A percentile compares a stretch with the other conserved stretches of the same genome.
phyloP scores from a whole-genome alignment of 2,888 invertebrate species.

The Brachyopa scutellaris region DNA sequence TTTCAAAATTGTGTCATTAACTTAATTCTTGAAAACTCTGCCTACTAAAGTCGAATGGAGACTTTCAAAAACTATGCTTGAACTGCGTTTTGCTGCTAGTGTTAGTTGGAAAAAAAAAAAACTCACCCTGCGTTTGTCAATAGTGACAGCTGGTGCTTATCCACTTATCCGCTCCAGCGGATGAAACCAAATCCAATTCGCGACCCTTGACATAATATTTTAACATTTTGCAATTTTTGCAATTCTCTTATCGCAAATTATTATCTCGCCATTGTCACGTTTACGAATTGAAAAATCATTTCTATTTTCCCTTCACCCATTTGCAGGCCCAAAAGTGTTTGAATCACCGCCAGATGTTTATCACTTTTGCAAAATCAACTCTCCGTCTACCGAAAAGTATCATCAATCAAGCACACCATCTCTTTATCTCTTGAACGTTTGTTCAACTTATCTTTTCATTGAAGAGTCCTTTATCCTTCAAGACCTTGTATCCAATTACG shows the following conservation, averaged over 20 bases:
- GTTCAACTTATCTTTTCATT: not conserved
- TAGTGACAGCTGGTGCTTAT: too few species aligned
- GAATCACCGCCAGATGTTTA: constrained; percentile 57
- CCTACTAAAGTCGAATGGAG: too few species aligned
- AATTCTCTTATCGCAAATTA: constrained; percentile 48
- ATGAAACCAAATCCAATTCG: constrained; percentile 15
- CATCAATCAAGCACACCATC: constrained; percentile 38
- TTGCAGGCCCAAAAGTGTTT: constrained; percentile 15
- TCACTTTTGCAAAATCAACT: constrained; percentile 44
- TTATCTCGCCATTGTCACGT: constrained; percentile 61
- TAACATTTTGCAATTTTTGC: constrained; percentile 36
- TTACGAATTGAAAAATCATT: constrained; percentile 9
- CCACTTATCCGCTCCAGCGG: too few species aligned
- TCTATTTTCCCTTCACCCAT: not conserved
- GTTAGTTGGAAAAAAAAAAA: too few species aligned
- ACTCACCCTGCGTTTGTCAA: too few species aligned
- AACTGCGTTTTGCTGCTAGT: too few species aligned
- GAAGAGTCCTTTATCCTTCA: constrained; percentile 22
- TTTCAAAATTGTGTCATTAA: too few species aligned
- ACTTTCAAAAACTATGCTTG: too few species aligned
- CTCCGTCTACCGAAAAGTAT: constrained; percentile 30
- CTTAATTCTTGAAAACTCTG: too few species aligned
- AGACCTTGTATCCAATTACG: constrained; percentile 66
- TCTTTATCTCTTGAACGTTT: constrained; percentile 4
- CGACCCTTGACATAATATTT: constrained; percentile 33